These are phyloP conservation scores for Eretmochelys imbricata DNA, from an alignment of 2,113 vertebrate genomes.

Conservation along the genomic window DNA sequence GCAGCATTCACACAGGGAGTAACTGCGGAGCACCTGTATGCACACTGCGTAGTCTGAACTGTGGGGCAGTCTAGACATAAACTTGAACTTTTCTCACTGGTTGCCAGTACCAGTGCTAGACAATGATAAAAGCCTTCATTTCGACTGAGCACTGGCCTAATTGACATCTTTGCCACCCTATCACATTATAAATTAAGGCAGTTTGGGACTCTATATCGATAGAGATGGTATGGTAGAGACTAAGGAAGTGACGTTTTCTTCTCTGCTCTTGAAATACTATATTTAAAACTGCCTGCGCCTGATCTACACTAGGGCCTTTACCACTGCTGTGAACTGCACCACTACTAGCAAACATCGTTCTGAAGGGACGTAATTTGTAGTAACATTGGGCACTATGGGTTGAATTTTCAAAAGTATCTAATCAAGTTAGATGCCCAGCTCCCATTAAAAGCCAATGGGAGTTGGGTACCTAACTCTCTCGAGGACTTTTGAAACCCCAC, in stretches of 20 bases:
- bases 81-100: neutral
- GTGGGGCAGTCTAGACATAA: neutral
- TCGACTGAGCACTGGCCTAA: neutral
- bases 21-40: neutral
- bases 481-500: neutral
- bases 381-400: neutral
- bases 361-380: fast-evolving
- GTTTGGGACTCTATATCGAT: neutral
- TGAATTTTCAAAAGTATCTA: neutral
- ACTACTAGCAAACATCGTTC: neutral
- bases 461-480: neutral
- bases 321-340: neutral
- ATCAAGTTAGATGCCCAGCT: fast-evolving
- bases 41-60: neutral
- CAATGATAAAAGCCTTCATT: neutral
- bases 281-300: neutral
- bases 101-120: neutral
- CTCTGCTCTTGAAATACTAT: neutral
- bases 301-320: neutral
- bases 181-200: neutral
- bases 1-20: too few species aligned
- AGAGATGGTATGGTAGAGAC: neutral
- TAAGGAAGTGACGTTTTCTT: neutral
- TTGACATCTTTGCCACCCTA: neutral
- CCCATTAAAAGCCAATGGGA: neutral